Evolutionary conservation across 2,113 vertebrate species (phyloP), one percentile per base, ranked within the genome.

Genomic region (Scytalopus superciliaris): DNA sequence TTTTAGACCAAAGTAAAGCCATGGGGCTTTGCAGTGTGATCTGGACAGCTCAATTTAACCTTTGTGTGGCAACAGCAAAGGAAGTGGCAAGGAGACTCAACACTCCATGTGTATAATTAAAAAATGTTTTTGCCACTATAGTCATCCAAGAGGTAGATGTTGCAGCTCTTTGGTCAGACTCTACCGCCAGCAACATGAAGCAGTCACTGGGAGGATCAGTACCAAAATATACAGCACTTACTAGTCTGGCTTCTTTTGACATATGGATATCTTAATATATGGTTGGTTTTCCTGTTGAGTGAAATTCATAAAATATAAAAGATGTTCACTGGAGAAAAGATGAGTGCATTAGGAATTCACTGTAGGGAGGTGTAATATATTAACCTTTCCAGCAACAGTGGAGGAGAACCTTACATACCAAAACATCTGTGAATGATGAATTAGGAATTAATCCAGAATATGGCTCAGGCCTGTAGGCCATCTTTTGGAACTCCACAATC

Each of bases 111-210:
- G 13, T 67, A 44, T 74, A 60, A 78, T 93, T 96, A 89, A 92
- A 92, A 90, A 95, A 89, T 93, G 42, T 52, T 90, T 94, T 81
- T 93, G 76, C 33, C 64, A 72, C 14, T 33, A 44, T 76, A 64
- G 86, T 91, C 86, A 94, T 84, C 73, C 47, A 44, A 44, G 45
- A 68, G 9, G 14, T 89, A 33, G 25, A 69, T 44, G 14, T 30
- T 59, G 63, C 45, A 94, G 55, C 42, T 81, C 79, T 76, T 76
- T 64, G 53, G 45, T 53, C 64, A 70, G 50, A 27, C 25, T 81
- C 11, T 56, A 40, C 42, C 63, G 74, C 22, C 55, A 87, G 37
- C 59, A 63, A 31, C 44, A 84, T 1, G 2, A 87, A 86, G 14
- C 33, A 78, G 19, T 55, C 68, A 55, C 24, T 78, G 39, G 39